A percentile compares a stretch with the other conserved stretches of the same genome.
Conservation (phyloP, 2,888 invertebrate genomes). For the Arctia plantaginis region DNA sequence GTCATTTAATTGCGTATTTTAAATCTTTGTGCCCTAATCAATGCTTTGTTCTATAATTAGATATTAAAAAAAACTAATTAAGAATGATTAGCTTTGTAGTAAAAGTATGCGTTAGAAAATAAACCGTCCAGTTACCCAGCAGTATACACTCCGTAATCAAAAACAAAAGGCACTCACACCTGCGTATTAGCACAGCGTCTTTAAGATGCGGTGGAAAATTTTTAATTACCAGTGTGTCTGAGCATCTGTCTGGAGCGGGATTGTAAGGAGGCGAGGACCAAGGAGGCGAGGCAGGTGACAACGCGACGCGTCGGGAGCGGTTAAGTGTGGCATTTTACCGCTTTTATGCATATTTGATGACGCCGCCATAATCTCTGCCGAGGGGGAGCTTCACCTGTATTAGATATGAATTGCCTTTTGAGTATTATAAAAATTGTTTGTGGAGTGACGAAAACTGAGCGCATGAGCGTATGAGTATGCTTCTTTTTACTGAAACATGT, state of each 20-base stretch:
- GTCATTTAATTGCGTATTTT: neutral
- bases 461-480: neutral
- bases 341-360: slow-evolving; percentile 87
- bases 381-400: slow-evolving; percentile 62
- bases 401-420: slow-evolving; percentile 70
- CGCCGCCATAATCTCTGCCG: slow-evolving; percentile 84
- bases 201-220: slow-evolving; percentile 76
- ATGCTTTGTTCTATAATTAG: neutral
- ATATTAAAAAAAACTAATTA: neutral
- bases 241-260: slow-evolving; percentile 75
- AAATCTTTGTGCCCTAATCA: neutral
- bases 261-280: slow-evolving; percentile 34
- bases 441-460: slow-evolving; percentile 6
- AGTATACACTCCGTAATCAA: slow-evolving; percentile 9
- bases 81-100: neutral
- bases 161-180: slow-evolving; percentile 28
- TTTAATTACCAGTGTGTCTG: slow-evolving; percentile 83
- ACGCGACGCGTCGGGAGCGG: slow-evolving; percentile 75
- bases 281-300: slow-evolving; percentile 71
- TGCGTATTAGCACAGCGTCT: slow-evolving; percentile 55
- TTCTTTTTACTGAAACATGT: neutral
- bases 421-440: slow-evolving; percentile 36
- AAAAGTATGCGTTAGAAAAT: neutral
- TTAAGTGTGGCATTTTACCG: slow-evolving; percentile 86
- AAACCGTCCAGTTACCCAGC: neutral